A percentile compares a stretch with the other conserved stretches of the same genome.
Evolutionary conservation across 1,140 invertebrate species (phyloP).

Genomic region (Psilanteris sp.): DNA sequence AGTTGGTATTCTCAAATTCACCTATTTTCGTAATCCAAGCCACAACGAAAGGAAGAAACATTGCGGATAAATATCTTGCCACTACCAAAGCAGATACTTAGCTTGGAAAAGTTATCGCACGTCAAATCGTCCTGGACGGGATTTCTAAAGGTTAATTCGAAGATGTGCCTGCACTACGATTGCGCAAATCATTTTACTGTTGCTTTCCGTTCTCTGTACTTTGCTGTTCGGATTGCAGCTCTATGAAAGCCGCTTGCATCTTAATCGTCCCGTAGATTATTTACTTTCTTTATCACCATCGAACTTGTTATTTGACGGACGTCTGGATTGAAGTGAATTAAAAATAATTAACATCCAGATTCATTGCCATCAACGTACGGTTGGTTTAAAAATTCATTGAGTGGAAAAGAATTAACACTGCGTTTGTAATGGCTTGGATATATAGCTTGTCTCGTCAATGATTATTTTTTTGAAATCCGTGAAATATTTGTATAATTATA

Average conservation of each 20-base stretch:
- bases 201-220: constrained; percentile 11
- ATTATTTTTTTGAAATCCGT: too few relatives aligned
- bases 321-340: neutral
- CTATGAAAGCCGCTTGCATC: constrained; percentile 40
- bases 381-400: too few relatives aligned
- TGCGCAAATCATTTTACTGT: constrained; percentile 57
- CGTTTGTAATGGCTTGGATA: too few relatives aligned
- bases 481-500: too few relatives aligned
- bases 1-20: too few relatives aligned
- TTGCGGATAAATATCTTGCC: constrained; percentile 55
- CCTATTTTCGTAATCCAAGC: constrained; percentile 25
- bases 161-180: constrained; percentile 43
- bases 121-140: constrained; percentile 57
- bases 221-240: constrained; percentile 8
- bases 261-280: constrained; percentile 25
- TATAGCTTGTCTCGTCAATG: too few relatives aligned
- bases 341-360: constrained; percentile 3
- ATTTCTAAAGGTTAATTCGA: constrained; percentile 62
- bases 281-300: constrained; percentile 36
- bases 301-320: constrained; percentile 8
- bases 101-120: constrained; percentile 55
- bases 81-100: constrained; percentile 39
- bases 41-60: constrained; percentile 41
- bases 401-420: too few relatives aligned
- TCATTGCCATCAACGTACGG: too few relatives aligned